Evolutionary conservation across 2,888 invertebrate genomes (phyloP), one percentile per base, ranked within the genome.

Genomic region (Apodemia duryi): DNA sequence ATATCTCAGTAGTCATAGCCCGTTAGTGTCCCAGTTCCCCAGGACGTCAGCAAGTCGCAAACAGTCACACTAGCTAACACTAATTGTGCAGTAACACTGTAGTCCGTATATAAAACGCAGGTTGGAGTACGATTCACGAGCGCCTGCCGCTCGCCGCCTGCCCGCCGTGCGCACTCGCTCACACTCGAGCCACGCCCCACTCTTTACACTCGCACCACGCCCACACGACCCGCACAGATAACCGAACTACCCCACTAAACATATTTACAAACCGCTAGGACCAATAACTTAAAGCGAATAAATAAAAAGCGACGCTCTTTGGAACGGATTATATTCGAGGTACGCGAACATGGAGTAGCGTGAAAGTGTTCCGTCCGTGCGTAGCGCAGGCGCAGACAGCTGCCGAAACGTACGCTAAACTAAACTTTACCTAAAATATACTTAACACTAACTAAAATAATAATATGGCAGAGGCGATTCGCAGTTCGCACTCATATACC

Each of bases 321-420:
- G 89, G 90, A 86, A 85, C 86, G 81, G 84, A 81, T 83, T 81
- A 77, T 80, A 79, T 80, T 81, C 83, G 83, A 84, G 82, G 84
- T 84, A 80, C 80, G 72, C 68, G 63, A 67, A 64, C 60, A 61
- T 7, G 61, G 61, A 61, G 49, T 62, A 49, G 35, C 46, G 49
- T 61, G 65, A 61, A 64, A 63, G 66, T 43, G 61, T 46, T 61
- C 63, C 67, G 69, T 60, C 65, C 67, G 62, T 65, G 62, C 61
- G 65, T 64, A 61, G 65, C 67, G 66, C 35, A 64, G 21, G 62
- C 61, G 54, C 65, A 63, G 62, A 61, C 65, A 63, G 52, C 49
- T 61, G 52, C 66, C 43, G 64, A 63, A 57, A 66, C 66, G 65
- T 64, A 63, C 68, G 63, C 69, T 60, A 62, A 66, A 74, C 64